phyloP scores from a whole-genome alignment of 2,113 vertebrate species.

The Phylloscopus whistleri region DNA sequence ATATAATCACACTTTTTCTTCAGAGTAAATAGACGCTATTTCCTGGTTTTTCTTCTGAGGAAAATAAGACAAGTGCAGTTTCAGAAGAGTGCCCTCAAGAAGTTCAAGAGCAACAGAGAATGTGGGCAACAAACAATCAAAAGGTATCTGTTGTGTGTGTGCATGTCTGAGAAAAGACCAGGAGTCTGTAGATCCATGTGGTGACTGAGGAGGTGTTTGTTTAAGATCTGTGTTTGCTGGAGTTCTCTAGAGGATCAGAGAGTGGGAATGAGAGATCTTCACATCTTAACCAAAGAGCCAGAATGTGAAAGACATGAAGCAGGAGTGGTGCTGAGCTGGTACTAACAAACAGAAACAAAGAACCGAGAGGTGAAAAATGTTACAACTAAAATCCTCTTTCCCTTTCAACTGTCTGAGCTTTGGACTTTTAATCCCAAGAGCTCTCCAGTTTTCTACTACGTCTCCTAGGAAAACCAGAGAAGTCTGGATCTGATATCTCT shows the following conservation, averaged over 20 bases:
- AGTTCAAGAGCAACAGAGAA: background rate
- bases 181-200: background rate
- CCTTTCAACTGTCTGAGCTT: constrained; percentile 20
- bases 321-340: background rate
- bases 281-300: constrained; percentile 23
- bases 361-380: constrained; percentile 29
- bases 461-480: constrained; percentile 31
- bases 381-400: background rate
- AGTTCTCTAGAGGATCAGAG: constrained; percentile 30
- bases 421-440: constrained; percentile 46
- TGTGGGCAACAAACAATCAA: background rate
- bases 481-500: background rate
- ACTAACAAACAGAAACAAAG: constrained; percentile 30
- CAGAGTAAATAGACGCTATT: background rate
- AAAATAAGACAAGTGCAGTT: background rate
- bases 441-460: background rate
- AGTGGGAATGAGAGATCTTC: constrained; percentile 9
- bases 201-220: constrained; percentile 9
- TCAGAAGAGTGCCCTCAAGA: background rate
- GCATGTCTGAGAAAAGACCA: background rate
- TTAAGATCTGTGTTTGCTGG: constrained; percentile 11
- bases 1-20: background rate
- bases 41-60: background rate
- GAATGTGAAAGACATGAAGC: background rate
- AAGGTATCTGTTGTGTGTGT: background rate